Conservation (phyloP, 2,113 vertebrate species). For the Vulpes ferrilata region DNA sequence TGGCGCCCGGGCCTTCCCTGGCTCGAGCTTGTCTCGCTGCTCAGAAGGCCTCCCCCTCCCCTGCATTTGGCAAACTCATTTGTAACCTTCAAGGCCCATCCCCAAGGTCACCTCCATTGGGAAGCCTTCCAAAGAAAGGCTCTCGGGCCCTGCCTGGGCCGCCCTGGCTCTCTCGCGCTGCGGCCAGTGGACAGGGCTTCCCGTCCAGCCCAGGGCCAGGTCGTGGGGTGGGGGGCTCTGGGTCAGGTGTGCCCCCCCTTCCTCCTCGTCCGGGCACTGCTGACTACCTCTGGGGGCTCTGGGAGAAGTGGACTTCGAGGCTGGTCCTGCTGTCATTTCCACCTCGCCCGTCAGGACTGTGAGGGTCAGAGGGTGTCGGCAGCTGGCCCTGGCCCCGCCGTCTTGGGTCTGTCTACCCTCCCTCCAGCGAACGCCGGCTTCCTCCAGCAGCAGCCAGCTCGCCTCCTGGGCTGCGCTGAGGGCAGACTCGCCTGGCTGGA, state of each 20-base stretch:
- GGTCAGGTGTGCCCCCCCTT: fast-evolving
- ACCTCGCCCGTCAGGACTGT: fast-evolving
- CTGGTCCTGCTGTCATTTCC: fast-evolving
- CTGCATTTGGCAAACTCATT: conserved; percentile 44
- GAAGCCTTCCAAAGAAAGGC: conserved; percentile 37
- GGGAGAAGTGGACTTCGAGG: not conserved
- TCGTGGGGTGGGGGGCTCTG: not conserved
- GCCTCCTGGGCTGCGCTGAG: fast-evolving
- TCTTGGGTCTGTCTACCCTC: not conserved
- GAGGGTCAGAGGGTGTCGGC: not conserved
- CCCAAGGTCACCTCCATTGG: conserved; percentile 60
- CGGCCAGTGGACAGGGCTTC: fast-evolving
- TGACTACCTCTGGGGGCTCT: not conserved
- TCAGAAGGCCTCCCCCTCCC: conserved; percentile 45
- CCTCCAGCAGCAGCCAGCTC: not conserved
- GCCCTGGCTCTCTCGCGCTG: fast-evolving
- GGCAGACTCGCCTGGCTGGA: fast-evolving
- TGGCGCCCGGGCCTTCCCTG: conserved; percentile 13
- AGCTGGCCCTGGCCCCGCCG: fast-evolving
- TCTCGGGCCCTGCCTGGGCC: not conserved
- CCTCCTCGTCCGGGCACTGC: too few species aligned
- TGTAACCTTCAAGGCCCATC: conserved; percentile 51
- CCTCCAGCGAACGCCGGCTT: fast-evolving
- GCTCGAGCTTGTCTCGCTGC: not conserved
- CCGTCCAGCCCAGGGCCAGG: fast-evolving